Conservation (phyloP, 2,797 vertebrate species). For the Thaleichthys pacificus region DNA sequence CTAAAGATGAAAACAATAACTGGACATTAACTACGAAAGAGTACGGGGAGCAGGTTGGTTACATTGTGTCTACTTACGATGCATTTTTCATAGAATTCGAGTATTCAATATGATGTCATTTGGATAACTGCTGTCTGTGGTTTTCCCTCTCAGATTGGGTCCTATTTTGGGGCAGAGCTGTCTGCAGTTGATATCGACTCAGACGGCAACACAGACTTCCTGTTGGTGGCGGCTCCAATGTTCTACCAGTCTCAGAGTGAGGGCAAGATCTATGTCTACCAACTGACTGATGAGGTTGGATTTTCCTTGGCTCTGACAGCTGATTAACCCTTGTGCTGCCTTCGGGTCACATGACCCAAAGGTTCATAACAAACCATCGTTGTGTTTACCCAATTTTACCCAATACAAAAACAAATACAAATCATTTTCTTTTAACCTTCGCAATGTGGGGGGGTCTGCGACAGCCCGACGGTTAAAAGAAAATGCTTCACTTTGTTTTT, state of each 20-base stretch:
- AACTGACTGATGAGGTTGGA: conserved; percentile 62
- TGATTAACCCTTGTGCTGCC: no score
- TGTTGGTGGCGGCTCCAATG: conserved; percentile 79
- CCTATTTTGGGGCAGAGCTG: conserved; percentile 84
- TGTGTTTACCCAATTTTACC: no score
- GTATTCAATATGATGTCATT: background rate
- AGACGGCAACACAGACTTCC: conserved; percentile 76
- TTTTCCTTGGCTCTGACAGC: background rate
- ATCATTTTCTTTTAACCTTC: no score
- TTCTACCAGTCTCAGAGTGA: conserved; percentile 72
- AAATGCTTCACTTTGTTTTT: no score
- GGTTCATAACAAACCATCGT: no score
- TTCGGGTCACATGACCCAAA: no score
- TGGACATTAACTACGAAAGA: conserved; percentile 64
- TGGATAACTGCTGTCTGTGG: background rate
- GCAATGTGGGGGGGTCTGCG: no score
- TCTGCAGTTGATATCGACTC: conserved; percentile 76
- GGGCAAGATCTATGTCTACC: conserved; percentile 76
- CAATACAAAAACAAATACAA: no score
- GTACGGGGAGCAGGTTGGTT: conserved; percentile 70
- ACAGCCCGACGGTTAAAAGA: no score
- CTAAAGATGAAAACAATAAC: background rate
- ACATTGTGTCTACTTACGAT: background rate
- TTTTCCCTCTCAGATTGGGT: conserved; percentile 75
- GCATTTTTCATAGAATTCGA: no score